Evolutionary conservation across 2,888 invertebrate species (phyloP), one percentile per base, ranked within the genome.

Genomic region (Opisthograptis luteolata): DNA sequence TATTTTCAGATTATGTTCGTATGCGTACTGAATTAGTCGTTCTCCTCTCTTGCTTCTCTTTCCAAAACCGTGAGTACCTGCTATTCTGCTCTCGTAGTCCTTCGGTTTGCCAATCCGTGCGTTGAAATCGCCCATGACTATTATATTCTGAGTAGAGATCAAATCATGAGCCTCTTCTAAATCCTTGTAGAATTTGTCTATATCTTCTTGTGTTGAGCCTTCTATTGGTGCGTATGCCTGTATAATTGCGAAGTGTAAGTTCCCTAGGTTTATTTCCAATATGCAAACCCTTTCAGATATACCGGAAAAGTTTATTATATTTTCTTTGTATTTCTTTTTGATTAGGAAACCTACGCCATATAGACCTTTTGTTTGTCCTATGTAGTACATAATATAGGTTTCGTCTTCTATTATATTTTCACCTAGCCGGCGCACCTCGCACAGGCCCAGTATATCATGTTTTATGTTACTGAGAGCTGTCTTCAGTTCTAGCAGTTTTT

Each of bases 251-350:
- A 58, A 43, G 8, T 1, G 12, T 34, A 44, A 2, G 7, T 51
- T 60, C 48, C 53, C 55, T 24, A 64, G 2, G 24, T 47, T 15
- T 0, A 64, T 57, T 61, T 61, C 58, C 19, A 62, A 39, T 28
- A 59, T 5, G 41, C 60, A 62, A 0, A 62, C 60, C 59, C 57
- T 61, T 13, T 63, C 62, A 4, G 58, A 64, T 54, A 60, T 58
- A 15, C 60, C 61, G 4, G 37, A n/a, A n/a, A n/a, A n/a, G n/a
- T n/a, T n/a, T n/a, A n/a, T n/a, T n/a, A n/a, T n/a, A n/a, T n/a
- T n/a, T 15, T 44, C 42, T 51, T 55, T 60, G 30, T 55, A 28
- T 50, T 46, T 47, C 10, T 55, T 62, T 25, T 48, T 63, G 0
- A 63, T 42, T 40, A 62, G 35, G 22, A 63, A 61, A 4, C 61